These are phyloP conservation scores for Anisognathus igniventris DNA, from an alignment of 2,797 vertebrate genomes.

Conservation along the genomic window DNA sequence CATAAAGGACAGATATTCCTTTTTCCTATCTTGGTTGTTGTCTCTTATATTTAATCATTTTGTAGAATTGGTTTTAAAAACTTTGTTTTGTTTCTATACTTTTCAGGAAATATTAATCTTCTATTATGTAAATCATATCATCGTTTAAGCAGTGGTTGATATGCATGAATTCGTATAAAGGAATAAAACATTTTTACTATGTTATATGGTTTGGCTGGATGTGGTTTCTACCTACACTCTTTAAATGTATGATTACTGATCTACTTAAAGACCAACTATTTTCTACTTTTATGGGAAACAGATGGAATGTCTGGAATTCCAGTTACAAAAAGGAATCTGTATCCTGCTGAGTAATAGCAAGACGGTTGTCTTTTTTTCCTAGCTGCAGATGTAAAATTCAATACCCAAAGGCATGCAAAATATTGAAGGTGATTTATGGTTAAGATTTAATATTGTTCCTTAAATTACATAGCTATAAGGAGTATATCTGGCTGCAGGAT, in stretches of 20 bases:
- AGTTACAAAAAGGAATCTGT: conserved; percentile 63
- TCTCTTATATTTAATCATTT: not conserved
- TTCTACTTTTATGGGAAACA: conserved; percentile 68
- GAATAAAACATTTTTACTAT: not conserved
- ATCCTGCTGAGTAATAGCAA: conserved; percentile 70
- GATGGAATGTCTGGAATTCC: conserved; percentile 73
- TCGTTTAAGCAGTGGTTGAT: not conserved
- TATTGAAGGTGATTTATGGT: conserved; percentile 39
- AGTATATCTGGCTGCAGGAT: not conserved
- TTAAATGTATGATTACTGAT: not conserved
- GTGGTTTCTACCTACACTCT: not conserved
- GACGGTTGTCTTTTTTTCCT: conserved; percentile 10
- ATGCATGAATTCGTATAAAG: not conserved
- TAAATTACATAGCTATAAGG: conserved; percentile 5
- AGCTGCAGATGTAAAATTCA: conserved; percentile 44
- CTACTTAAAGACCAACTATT: conserved; percentile 43
- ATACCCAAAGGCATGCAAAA: conserved; percentile 52
- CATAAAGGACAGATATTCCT: not conserved
- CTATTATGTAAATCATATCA: not conserved
- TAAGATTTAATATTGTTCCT: conserved; percentile 20
- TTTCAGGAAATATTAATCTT: not conserved
- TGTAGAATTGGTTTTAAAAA: not conserved
- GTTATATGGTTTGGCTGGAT: not conserved
- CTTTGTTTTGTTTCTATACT: not conserved
- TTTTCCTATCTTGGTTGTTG: not conserved